Evolutionary conservation across 2,113 vertebrate species (phyloP).

Genomic region (Eptesicus fuscus): DNA sequence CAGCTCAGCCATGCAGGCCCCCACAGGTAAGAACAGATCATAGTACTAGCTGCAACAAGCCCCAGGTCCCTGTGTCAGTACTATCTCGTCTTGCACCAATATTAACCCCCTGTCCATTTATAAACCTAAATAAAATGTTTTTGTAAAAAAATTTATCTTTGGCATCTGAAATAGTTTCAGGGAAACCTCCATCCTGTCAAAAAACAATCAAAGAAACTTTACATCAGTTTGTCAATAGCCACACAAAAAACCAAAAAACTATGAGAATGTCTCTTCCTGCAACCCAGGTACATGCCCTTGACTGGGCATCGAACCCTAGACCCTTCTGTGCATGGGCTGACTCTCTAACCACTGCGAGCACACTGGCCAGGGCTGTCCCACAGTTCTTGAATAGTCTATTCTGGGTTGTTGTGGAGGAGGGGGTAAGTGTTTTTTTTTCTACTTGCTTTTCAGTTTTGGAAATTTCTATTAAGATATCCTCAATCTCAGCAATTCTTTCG

Average conservation of each 20-base stretch:
- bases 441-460: no score
- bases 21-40: slow-evolving; percentile 89
- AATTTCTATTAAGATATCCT: no score
- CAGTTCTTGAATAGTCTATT: no score
- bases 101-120: neutral
- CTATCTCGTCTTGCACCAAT: neutral
- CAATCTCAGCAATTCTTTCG: no score
- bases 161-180: slow-evolving; percentile 27
- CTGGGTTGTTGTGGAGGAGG: no score
- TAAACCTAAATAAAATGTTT: slow-evolving; percentile 35
- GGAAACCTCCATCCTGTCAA: slow-evolving; percentile 14
- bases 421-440: no score
- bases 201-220: neutral
- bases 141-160: neutral
- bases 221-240: no score
- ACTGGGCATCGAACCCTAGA: neutral
- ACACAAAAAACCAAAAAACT: no score
- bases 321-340: neutral
- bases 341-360: neutral
- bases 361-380: neutral
- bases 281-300: neutral
- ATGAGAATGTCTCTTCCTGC: neutral
- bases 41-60: neutral
- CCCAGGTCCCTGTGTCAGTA: neutral
- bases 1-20: slow-evolving; percentile 95